Evolutionary conservation across 2,797 vertebrate species (phyloP).

Genomic region (Euphonia xanthogaster): DNA sequence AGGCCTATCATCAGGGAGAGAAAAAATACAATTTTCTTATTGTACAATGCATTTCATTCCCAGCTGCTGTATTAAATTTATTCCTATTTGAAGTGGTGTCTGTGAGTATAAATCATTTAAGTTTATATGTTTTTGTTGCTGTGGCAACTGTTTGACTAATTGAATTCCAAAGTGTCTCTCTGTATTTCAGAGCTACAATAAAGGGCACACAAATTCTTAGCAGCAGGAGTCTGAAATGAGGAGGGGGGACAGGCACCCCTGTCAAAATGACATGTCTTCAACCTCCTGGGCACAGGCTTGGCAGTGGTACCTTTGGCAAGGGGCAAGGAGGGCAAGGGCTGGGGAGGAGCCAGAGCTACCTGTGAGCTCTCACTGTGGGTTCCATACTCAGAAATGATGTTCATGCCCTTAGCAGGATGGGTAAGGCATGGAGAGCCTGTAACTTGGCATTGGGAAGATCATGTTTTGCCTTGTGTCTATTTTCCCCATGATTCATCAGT

Average conservation of each 20-base stretch:
- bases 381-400: neutral
- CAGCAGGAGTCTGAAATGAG: slow-evolving; percentile 14
- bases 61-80: slow-evolving; percentile 75
- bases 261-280: neutral
- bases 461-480: neutral
- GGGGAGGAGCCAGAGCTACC: neutral
- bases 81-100: slow-evolving; percentile 75
- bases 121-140: slow-evolving; percentile 77
- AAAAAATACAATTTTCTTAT: slow-evolving; percentile 73
- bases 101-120: slow-evolving; percentile 78
- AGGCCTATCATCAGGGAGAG: slow-evolving; percentile 50
- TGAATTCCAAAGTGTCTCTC: slow-evolving; percentile 77
- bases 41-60: slow-evolving; percentile 75
- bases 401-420: neutral
- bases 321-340: neutral
- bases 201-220: slow-evolving; percentile 55
- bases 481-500: neutral
- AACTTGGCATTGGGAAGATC: neutral
- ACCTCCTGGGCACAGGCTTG: neutral
- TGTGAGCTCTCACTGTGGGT: neutral
- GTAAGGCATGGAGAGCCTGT: neutral
- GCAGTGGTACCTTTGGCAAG: neutral
- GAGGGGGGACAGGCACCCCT: neutral
- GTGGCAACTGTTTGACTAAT: slow-evolving; percentile 77
- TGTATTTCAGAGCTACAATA: slow-evolving; percentile 66